Conservation (phyloP, 2,113 vertebrate species). For the Toxostoma redivivum region DNA sequence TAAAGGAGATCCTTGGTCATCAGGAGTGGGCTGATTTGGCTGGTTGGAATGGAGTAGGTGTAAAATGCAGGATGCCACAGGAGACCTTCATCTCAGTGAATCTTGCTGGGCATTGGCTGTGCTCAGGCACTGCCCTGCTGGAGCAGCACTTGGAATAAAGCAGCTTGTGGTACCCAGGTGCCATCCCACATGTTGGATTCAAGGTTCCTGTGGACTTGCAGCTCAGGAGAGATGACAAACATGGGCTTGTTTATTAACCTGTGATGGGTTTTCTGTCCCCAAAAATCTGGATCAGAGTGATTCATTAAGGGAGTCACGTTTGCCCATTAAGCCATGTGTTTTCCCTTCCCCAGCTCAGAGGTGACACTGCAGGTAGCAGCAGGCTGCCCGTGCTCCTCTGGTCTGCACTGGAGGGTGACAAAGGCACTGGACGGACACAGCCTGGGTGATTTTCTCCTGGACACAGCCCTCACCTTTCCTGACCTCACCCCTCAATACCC, state of each 20-base stretch:
- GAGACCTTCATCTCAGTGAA: background rate
- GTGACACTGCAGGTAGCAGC: background rate
- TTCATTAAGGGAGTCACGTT: background rate
- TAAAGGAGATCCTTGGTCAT: background rate
- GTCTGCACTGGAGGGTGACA: fast-evolving
- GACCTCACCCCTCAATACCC: background rate
- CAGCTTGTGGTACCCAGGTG: background rate
- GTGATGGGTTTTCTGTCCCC: background rate
- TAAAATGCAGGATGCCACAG: background rate
- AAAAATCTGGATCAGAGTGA: fast-evolving
- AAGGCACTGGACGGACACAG: background rate
- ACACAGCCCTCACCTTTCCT: background rate
- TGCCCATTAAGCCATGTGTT: background rate
- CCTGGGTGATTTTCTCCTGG: background rate
- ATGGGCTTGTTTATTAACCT: background rate
- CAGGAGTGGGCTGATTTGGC: background rate
- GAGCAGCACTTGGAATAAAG: background rate
- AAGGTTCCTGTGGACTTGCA: too few species aligned
- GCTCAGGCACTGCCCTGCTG: background rate
- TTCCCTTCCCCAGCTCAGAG: background rate
- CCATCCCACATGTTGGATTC: background rate
- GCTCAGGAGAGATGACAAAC: background rate
- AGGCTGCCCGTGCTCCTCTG: background rate
- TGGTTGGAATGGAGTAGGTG: background rate
- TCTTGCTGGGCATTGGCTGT: fast-evolving